phyloP scores from a whole-genome alignment of 1,140 invertebrate genomes.

The Trichonephila clavata region DNA sequence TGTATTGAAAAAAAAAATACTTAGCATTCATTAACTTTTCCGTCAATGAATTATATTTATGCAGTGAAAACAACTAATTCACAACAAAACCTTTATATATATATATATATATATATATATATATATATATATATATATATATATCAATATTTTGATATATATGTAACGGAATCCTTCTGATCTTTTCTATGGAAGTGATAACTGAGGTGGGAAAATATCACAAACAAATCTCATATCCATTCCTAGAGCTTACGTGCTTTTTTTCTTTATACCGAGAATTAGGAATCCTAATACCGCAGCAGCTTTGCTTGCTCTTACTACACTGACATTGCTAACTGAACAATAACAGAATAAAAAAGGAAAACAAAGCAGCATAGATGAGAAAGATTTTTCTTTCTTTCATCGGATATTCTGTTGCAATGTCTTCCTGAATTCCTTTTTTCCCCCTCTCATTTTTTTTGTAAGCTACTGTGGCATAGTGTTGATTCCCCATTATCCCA shows the following conservation, averaged over 20 bases:
- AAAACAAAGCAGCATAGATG: slow-evolving; percentile 6
- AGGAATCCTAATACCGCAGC: slow-evolving; percentile 56
- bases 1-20: not conserved
- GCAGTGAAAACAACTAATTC: not conserved
- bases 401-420: slow-evolving; percentile 53
- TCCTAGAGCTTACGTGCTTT: slow-evolving; percentile 1
- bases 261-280: slow-evolving; percentile 63
- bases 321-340: slow-evolving; percentile 1
- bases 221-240: slow-evolving; percentile 17
- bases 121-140: too few species aligned
- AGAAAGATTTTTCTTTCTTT: slow-evolving; percentile 57
- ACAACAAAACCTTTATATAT: too few species aligned
- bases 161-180: not conserved
- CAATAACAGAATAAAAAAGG: slow-evolving; percentile 54
- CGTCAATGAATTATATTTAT: not conserved
- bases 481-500: slow-evolving; percentile 72
- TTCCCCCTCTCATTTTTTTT: not conserved
- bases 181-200: slow-evolving; percentile 22
- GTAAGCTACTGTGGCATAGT: slow-evolving; percentile 47
- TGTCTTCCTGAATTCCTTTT: slow-evolving; percentile 40
- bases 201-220: slow-evolving; percentile 21
- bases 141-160: too few species aligned
- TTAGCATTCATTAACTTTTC: not conserved
- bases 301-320: slow-evolving; percentile 70
- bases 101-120: too few species aligned